Percentiles rank a stretch among this genome's conserved stretches.
Evolutionary conservation across 2,888 invertebrate genomes (phyloP).

Genomic region (Nephrotoma flavescens): DNA sequence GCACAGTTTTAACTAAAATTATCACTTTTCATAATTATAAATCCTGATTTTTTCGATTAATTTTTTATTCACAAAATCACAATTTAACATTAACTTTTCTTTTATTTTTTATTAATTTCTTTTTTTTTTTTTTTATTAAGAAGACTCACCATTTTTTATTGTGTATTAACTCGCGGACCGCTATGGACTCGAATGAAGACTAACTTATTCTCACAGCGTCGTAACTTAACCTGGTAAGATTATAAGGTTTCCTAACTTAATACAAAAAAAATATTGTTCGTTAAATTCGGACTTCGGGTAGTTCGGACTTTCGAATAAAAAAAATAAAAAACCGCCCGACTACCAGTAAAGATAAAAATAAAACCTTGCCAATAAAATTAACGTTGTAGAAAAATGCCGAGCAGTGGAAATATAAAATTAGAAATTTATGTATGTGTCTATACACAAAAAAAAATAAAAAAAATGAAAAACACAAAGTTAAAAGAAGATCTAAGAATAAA

Average conservation of each 20-base stretch:
- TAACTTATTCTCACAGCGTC: conserved; percentile 1
- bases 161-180: conserved; percentile 40
- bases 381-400: neutral
- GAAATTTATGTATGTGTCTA: neutral
- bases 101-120: neutral
- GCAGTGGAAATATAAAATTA: neutral
- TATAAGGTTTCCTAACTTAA: neutral
- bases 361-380: neutral
- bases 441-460: neutral
- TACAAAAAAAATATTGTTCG: neutral
- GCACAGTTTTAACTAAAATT: neutral
- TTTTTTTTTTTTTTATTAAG: neutral
- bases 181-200: conserved; percentile 32
- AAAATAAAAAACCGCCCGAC: neutral
- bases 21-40: neutral
- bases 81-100: neutral
- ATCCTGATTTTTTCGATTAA: neutral
- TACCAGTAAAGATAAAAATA: neutral
- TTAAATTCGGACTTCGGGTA: neutral
- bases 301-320: neutral
- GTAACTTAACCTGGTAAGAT: neutral
- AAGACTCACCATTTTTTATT: conserved; percentile 50
- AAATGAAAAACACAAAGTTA: neutral
- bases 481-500: neutral
- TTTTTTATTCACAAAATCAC: neutral